Base-by-base conservation (phyloP, 1,140 invertebrate genomes). In the Tetramorium parvispinum region DNA sequence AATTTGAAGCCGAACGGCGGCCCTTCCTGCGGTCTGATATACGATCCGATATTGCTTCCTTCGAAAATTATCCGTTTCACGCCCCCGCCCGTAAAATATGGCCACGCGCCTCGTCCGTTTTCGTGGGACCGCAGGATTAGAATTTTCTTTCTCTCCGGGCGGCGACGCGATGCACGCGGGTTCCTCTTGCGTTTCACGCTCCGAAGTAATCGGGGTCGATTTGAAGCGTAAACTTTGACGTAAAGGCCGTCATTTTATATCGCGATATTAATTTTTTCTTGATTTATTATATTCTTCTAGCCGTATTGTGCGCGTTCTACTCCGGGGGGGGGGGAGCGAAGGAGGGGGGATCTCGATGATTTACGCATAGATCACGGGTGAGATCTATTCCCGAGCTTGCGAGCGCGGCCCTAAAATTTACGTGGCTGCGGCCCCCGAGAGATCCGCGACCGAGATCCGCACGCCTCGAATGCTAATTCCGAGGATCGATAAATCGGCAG, bases 61-160 rank as follows among this genome's bases (percentile, higher is more conserved):
- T 88, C 79, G 78, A 90, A 94, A 94, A 94, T 94, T 93, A 94
- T 93, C 92, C 88, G 92, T 94, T 93, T 93, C 92, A 93, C 93
- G 93, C 93, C 92, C 89, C 90, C 92, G 85, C 88, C 63, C 21
- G 85, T 94, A 92, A 94, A 93, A 92, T 94, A 94, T 93, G 85
- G 76, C 90, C 83, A 92, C 91, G 85, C 82, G 87, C 76, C 55
- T 61, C 68, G 53, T 86, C 59, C n/a, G 59, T 73, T 32, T 49
- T 66, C 79, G 61, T 49, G 55, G 11, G 32, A 32, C 68, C 18
- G 37, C 53, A 18, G 68, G 70, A 81, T 73, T 83, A 71, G 57
- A 53, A 73, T 76, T 57, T 65, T 70, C 86, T 37, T 16, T 13
- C 53, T 43, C 71, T 65, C 13, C 10, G 21, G 46, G 46, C 73